A percentile compares a stretch with the other conserved stretches of the same genome.
Conservation (phyloP, 2,113 vertebrate species). For the Petrocephalus microphthalmus region DNA sequence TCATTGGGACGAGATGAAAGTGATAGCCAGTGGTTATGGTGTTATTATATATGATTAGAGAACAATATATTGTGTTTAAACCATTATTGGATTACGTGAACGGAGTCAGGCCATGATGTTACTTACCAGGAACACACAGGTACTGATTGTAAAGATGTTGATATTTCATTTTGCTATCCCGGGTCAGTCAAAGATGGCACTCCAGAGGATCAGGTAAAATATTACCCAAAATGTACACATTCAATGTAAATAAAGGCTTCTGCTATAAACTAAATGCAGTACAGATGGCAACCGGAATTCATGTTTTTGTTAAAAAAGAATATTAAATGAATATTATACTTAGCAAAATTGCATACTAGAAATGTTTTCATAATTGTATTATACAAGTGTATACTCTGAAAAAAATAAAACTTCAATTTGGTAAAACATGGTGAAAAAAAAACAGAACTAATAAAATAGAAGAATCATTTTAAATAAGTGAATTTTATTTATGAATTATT, state of each 20-base stretch:
- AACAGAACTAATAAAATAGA: neutral
- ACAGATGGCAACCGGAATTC: neutral
- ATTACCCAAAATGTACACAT: neutral
- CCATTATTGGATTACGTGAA: neutral
- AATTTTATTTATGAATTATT: neutral
- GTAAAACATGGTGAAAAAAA: neutral
- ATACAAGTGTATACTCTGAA: neutral
- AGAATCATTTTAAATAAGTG: neutral
- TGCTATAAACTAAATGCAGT: neutral
- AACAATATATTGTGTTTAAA: slow-evolving; percentile 26
- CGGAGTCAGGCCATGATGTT: neutral
- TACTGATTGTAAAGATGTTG: neutral
- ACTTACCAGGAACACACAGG: neutral
- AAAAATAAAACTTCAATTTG: neutral
- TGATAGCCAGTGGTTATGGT: slow-evolving; percentile 38
- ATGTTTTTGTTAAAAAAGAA: neutral
- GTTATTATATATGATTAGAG: slow-evolving; percentile 37
- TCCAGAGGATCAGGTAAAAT: neutral
- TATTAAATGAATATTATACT: neutral
- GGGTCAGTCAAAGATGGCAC: neutral
- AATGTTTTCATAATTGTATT: neutral
- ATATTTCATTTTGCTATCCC: neutral
- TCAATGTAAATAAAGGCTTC: neutral
- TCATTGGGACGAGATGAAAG: slow-evolving; percentile 36
- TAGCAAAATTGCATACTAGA: neutral